Evolutionary conservation across 2,113 vertebrate species (phyloP).

Genomic region (Oxyruncus cristatus): DNA sequence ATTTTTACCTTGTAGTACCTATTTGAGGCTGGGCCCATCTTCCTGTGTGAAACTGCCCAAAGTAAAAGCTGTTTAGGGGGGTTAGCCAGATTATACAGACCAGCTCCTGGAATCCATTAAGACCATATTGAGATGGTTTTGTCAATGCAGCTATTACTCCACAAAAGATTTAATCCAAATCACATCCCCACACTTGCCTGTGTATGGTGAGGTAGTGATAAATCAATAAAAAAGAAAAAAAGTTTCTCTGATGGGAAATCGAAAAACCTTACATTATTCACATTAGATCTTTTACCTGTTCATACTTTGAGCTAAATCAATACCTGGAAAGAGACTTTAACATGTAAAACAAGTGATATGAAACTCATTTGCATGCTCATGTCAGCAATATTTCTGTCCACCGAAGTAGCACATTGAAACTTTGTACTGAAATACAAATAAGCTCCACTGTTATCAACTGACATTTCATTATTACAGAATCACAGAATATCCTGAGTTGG

Average conservation of each 20-base stretch:
- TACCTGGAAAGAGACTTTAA: background rate
- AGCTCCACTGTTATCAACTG: background rate
- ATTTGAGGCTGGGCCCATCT: background rate
- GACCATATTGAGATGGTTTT: background rate
- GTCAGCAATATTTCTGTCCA: background rate
- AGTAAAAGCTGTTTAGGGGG: background rate
- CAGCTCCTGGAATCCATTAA: background rate
- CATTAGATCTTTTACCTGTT: background rate
- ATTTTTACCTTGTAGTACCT: background rate
- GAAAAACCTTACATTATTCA: background rate
- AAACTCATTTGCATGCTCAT: background rate
- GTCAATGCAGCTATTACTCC: background rate
- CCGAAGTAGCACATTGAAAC: background rate
- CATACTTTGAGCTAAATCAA: background rate
- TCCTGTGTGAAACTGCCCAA: background rate
- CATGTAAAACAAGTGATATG: background rate
- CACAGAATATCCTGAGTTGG: background rate
- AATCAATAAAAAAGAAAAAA: background rate
- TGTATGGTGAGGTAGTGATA: background rate
- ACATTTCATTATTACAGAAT: background rate
- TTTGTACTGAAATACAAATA: background rate
- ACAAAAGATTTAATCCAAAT: background rate
- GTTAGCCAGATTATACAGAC: background rate
- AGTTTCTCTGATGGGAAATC: background rate
- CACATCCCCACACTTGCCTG: background rate